phyloP scores from a whole-genome alignment of 2,113 vertebrate species.

The Dicaeum eximium region DNA sequence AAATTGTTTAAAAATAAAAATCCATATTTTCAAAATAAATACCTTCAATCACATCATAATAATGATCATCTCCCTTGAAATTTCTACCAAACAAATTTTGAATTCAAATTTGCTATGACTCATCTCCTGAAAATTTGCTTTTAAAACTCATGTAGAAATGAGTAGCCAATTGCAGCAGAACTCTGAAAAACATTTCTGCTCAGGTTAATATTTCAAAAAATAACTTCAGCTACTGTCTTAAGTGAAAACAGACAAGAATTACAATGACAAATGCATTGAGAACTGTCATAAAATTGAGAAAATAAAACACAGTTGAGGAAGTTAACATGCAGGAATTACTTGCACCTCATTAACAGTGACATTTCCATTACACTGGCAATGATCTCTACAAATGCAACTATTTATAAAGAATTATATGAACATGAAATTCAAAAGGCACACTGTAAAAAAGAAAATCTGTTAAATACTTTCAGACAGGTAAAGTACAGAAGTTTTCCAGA shows the following conservation, averaged over 20 bases:
- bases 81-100: background rate
- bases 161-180: background rate
- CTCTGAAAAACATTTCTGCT: background rate
- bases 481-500: background rate
- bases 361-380: background rate
- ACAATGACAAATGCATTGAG: background rate
- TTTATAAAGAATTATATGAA: background rate
- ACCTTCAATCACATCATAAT: slow-evolving; percentile 52
- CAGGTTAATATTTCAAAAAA: background rate
- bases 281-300: background rate
- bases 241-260: background rate
- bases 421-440: background rate
- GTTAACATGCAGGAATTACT: background rate
- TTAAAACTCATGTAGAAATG: background rate
- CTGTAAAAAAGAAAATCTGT: background rate
- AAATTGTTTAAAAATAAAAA: background rate
- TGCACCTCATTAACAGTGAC: background rate
- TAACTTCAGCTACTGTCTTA: background rate
- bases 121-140: background rate
- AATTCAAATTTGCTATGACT: background rate
- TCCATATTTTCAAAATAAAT: background rate
- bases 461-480: background rate
- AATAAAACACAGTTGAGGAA: background rate
- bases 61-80: background rate
- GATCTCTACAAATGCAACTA: background rate